phyloP scores from a whole-genome alignment of 2,113 vertebrate genomes.

The Sitta europaea region DNA sequence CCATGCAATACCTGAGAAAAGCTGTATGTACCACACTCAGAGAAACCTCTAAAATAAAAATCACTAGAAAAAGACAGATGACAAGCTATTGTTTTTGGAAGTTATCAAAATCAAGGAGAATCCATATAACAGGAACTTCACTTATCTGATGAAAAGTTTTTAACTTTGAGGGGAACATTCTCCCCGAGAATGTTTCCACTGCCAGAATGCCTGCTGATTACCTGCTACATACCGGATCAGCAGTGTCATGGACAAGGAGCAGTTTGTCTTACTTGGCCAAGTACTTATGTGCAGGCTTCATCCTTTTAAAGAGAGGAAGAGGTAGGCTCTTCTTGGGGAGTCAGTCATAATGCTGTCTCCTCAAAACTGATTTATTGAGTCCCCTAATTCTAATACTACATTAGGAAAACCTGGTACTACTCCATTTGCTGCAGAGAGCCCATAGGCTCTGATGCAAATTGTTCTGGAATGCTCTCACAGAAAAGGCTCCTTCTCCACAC shows the following conservation, averaged over 20 bases:
- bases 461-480: neutral
- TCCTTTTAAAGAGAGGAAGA: neutral
- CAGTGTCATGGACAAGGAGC: neutral
- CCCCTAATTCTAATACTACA: neutral
- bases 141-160: neutral
- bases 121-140: neutral
- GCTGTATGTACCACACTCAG: neutral
- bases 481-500: neutral
- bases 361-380: neutral
- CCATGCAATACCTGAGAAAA: neutral
- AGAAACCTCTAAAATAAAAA: neutral
- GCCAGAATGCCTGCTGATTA: neutral
- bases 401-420: neutral
- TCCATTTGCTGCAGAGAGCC: neutral
- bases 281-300: neutral
- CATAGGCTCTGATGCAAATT: neutral
- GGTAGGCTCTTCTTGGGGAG: neutral
- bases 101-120: neutral
- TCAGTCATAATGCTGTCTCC: neutral
- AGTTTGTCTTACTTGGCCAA: neutral
- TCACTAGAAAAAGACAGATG: neutral
- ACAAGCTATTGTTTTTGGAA: neutral
- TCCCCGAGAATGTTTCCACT: neutral
- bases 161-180: neutral
- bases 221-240: neutral